Evolutionary conservation across 2,113 vertebrate genomes (phyloP), one percentile per base, ranked within the genome.

Genomic region (Rattus rattus): DNA sequence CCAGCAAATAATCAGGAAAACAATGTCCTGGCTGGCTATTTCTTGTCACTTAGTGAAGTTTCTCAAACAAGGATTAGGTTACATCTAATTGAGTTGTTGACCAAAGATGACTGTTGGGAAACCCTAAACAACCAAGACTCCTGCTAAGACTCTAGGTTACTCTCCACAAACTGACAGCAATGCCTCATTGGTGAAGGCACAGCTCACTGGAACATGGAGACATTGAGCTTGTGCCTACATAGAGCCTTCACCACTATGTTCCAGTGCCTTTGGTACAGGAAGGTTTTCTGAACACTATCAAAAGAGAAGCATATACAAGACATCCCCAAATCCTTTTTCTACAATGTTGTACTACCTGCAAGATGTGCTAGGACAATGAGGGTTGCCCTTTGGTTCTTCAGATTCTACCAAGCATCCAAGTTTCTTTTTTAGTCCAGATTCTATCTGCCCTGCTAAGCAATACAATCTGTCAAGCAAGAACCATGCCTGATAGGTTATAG

Each of bases 321-420:
- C 19, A 81, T 30, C 19, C 77, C 36, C 9, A 56, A 56, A 81
- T 81, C 52, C 33, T 56, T n/a, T 81, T 56, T 49, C 7, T 22
- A n/a, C 52, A 81, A n/a, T 81, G 33, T 19, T 22, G 28, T n/a
- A 20, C 10, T 81, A n/a, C 17, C 30, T 81, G 19, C 36, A 56
- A 56, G 19, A n/a, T 56, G 36, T 81, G 9, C 19, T n/a, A 81
- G 33, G 52, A 56, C 52, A 56, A 22, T 96, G 65, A 96, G 11
- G 33, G 63, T 83, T 30, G 17, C 91, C 30, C 14, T 85, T 95
- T 91, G 92, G 43, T 90, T 92, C 59, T 88, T 79, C 87, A 67
- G 26, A 67, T 92, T 33, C n/a, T 90, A 90, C 16, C n/a, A 65
- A 72, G 22, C 28, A 92, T 76, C 4, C 36, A 30, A 81, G 79